Evolutionary conservation across 2,888 invertebrate species (phyloP).

Genomic region (Aelia acuminata): DNA sequence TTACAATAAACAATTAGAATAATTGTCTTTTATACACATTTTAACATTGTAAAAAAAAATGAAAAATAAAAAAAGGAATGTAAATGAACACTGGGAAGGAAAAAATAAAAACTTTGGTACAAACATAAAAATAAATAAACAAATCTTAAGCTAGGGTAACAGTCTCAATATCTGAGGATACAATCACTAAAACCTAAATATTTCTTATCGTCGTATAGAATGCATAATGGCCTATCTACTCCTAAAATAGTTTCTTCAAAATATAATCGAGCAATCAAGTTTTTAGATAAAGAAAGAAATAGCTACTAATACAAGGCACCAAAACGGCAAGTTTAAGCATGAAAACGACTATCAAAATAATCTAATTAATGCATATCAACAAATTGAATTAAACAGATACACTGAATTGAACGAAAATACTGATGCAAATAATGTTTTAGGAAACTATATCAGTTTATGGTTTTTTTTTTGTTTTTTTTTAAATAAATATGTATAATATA

Average conservation of each 20-base stretch:
- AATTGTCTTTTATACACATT: conserved; percentile 52
- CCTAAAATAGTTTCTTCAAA: conserved; percentile 31
- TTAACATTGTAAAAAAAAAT: conserved; percentile 10
- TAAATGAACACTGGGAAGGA: conserved; percentile 44
- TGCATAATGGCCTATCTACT: conserved; percentile 44
- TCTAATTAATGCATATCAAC: neutral
- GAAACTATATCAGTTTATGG: neutral
- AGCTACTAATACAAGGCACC: neutral
- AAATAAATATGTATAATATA: neutral
- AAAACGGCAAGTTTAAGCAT: conserved; percentile 41
- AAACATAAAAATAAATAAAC: conserved; percentile 51
- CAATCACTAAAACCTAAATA: conserved; percentile 42
- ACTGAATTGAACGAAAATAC: neutral
- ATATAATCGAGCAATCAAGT: neutral
- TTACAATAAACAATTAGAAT: conserved; percentile 49
- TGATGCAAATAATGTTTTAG: neutral
- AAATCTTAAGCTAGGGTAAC: conserved; percentile 56
- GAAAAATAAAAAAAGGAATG: conserved; percentile 49
- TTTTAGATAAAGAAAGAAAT: neutral
- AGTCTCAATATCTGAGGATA: conserved; percentile 58
- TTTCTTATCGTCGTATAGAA: conserved; percentile 23
- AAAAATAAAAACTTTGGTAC: conserved; percentile 59
- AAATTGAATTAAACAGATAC: neutral
- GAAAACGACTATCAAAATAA: neutral
- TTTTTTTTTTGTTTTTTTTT: neutral